Evolutionary conservation across 2,888 invertebrate genomes (phyloP).

Genomic region (Fragum fragum): DNA sequence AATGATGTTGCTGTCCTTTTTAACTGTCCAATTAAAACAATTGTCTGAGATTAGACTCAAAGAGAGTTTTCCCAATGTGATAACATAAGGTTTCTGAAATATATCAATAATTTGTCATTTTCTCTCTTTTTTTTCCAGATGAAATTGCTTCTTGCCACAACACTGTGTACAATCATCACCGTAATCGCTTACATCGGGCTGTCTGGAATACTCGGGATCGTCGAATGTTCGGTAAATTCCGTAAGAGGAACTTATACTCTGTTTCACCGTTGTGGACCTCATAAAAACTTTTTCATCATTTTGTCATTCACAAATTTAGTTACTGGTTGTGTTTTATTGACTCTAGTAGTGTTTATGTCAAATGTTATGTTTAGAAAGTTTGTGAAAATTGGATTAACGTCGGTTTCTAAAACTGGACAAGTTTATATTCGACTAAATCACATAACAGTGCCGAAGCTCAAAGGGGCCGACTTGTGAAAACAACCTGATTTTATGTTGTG

Average conservation of each 20-base stretch:
- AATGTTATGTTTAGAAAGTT: constrained; percentile 19
- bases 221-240: constrained; percentile 11
- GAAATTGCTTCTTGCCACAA: not conserved
- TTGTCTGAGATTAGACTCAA: too few species aligned
- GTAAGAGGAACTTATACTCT: not conserved
- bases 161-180: constrained; percentile 19
- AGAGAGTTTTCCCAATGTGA: too few species aligned
- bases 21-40: too few species aligned
- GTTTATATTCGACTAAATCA: constrained; percentile 17
- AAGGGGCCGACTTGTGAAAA: not conserved
- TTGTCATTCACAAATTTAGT: constrained; percentile 8
- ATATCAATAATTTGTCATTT: too few species aligned
- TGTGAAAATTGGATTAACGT: constrained; percentile 15
- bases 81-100: too few species aligned
- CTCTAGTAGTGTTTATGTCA: constrained; percentile 7
- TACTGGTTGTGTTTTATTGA: constrained; percentile 10
- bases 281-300: constrained; percentile 10
- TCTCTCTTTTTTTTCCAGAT: not conserved
- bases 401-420: constrained; percentile 8
- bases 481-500: too few species aligned
- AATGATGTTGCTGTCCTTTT: too few species aligned
- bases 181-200: constrained; percentile 10
- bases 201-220: constrained; percentile 16
- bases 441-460: not conserved
- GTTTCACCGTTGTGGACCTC: constrained; percentile 13